Conservation (phyloP, 2,113 vertebrate genomes). For the Percopsis transmontana region DNA sequence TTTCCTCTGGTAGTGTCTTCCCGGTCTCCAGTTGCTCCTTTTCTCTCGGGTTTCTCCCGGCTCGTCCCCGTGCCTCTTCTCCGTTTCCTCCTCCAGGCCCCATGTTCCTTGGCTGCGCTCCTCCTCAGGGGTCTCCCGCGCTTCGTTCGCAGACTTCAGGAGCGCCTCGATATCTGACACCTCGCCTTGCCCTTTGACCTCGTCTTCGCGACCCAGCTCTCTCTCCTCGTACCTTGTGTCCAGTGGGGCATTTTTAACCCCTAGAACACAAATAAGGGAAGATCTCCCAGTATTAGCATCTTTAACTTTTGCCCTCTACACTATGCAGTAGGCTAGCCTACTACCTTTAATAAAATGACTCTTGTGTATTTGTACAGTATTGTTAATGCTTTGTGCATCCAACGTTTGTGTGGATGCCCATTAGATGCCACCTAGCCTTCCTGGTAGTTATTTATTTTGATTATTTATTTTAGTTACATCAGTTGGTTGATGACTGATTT, state of each 20-base stretch:
- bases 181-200: conserved; percentile 40
- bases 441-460: too few species aligned
- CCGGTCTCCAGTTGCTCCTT: conserved; percentile 48
- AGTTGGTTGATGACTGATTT: too few species aligned
- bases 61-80: background rate
- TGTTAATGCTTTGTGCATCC: too few species aligned
- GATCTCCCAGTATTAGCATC: background rate
- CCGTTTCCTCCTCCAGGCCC: background rate
- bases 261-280: conserved; percentile 61
- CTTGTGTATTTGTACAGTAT: too few species aligned
- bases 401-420: too few species aligned
- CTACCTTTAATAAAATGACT: too few species aligned
- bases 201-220: conserved; percentile 52
- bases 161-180: conserved; percentile 71
- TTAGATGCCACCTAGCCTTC: too few species aligned
- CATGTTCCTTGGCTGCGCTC: conserved; percentile 35
- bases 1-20: conserved; percentile 46
- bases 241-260: conserved; percentile 72
- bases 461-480: too few species aligned
- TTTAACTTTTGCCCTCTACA: too few species aligned
- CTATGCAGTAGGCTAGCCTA: too few species aligned
- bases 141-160: conserved; percentile 67
- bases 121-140: conserved; percentile 52
- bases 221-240: conserved; percentile 73
- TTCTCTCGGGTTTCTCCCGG: conserved; percentile 35